These are phyloP conservation scores for Pararge aegeria DNA, from an alignment of 1,140 invertebrate genomes.

Conservation along the genomic window DNA sequence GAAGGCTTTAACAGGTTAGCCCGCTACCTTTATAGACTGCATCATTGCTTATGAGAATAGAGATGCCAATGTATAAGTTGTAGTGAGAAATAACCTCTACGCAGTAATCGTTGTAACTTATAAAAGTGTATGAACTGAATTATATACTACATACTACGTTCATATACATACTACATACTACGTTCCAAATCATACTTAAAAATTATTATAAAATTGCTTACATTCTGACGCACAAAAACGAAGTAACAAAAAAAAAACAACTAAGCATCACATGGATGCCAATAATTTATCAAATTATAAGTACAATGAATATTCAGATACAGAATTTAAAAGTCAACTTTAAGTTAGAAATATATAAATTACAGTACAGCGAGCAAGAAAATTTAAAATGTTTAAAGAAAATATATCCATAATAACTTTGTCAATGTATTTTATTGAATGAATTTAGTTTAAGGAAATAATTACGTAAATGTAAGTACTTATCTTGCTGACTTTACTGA, in stretches of 20 bases:
- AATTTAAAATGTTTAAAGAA: background rate
- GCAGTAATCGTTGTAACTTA: no score
- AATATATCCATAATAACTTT: background rate
- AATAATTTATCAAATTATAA: background rate
- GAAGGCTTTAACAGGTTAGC: no score
- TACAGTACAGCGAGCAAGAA: background rate
- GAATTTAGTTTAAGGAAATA: background rate
- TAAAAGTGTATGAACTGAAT: no score
- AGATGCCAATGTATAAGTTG: no score
- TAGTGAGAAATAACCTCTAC: no score
- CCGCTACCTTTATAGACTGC: no score
- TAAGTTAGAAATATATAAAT: background rate
- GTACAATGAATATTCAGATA: background rate
- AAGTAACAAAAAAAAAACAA: background rate
- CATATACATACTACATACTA: no score
- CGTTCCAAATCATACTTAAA: background rate
- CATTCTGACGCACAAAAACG: slow-evolving; percentile 7
- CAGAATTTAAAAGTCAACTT: background rate
- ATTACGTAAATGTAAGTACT: no score
- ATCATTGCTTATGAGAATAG: no score
- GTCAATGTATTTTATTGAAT: background rate
- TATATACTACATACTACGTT: no score
- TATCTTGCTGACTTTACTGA: background rate
- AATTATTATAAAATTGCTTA: background rate
- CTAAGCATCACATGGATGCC: background rate